Conservation (phyloP, 2,888 invertebrate species). For the Caenorhabditis sp. region DNA sequence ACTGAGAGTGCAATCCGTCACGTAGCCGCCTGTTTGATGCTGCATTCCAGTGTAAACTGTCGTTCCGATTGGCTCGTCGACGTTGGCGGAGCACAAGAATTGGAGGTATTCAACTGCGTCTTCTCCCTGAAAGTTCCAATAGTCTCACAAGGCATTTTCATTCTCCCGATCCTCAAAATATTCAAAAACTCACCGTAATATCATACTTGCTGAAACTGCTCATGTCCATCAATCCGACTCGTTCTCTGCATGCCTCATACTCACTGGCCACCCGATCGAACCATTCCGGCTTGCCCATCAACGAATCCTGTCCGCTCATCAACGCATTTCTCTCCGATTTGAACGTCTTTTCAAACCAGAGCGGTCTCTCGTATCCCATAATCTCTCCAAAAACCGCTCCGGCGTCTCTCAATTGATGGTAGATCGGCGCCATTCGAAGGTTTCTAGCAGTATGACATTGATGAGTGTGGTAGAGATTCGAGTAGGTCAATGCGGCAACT, state of each 20-base stretch:
- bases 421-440: constrained; percentile 94
- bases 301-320: constrained; percentile 89
- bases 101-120: constrained; percentile 94
- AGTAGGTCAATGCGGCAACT: constrained; percentile 87
- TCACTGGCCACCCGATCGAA: constrained; percentile 88
- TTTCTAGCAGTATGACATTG: constrained; percentile 89
- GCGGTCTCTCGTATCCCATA: constrained; percentile 97
- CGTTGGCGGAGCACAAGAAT: constrained; percentile 95
- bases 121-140: constrained; percentile 75
- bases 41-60: constrained; percentile 99
- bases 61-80: constrained; percentile 93
- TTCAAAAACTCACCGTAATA: constrained; percentile 87
- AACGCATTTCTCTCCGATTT: constrained; percentile 63
- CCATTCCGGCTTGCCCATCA: constrained; percentile 95
- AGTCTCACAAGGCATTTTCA: background rate
- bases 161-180: background rate
- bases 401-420: constrained; percentile 92
- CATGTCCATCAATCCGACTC: constrained; percentile 95
- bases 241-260: constrained; percentile 94
- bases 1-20: constrained; percentile 97
- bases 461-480: constrained; percentile 88
- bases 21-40: constrained; percentile 94
- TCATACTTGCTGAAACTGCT: constrained; percentile 98
- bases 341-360: constrained; percentile 89
- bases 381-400: constrained; percentile 97